A percentile compares a stretch with the other conserved stretches of the same genome.
These are phyloP conservation scores for Epirrhoe alternata DNA, from an alignment of 2,888 invertebrate species.

Conservation along the genomic window DNA sequence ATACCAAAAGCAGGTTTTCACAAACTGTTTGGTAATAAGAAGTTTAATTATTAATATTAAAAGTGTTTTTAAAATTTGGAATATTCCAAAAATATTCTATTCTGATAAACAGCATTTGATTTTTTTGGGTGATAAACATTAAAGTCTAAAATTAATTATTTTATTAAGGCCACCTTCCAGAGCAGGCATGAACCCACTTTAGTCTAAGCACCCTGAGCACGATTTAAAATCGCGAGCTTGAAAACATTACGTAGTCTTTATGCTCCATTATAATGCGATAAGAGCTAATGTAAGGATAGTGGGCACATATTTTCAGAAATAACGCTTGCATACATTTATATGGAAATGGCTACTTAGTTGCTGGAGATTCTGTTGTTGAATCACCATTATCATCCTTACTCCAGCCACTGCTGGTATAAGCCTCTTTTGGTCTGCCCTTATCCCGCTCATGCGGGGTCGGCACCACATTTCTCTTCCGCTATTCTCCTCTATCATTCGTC, in stretches of 20 bases:
- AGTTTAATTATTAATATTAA: too few species aligned
- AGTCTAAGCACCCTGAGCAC: constrained; percentile 29
- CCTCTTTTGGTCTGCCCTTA: too few species aligned
- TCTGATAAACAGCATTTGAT: too few species aligned
- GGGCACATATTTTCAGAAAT: constrained; percentile 36
- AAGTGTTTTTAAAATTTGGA: too few species aligned
- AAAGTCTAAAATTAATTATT: background rate
- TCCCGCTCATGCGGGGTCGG: too few species aligned
- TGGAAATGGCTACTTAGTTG: background rate
- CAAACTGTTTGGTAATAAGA: too few species aligned
- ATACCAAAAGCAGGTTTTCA: too few species aligned
- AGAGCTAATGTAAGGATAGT: constrained; percentile 41
- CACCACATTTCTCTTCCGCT: too few species aligned
- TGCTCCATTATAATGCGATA: constrained; percentile 50
- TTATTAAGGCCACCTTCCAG: background rate
- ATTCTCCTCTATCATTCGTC: too few species aligned
- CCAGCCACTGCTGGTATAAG: too few species aligned
- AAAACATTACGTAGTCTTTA: constrained; percentile 46
- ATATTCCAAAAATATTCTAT: too few species aligned
- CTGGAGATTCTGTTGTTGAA: background rate
- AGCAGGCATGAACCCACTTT: background rate
- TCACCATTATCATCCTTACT: too few species aligned
- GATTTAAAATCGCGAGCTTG: constrained; percentile 48
- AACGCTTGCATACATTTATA: constrained; percentile 22
- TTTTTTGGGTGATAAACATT: background rate